Conservation (phyloP, 2,888 invertebrate species). For the Cinara cedri region DNA sequence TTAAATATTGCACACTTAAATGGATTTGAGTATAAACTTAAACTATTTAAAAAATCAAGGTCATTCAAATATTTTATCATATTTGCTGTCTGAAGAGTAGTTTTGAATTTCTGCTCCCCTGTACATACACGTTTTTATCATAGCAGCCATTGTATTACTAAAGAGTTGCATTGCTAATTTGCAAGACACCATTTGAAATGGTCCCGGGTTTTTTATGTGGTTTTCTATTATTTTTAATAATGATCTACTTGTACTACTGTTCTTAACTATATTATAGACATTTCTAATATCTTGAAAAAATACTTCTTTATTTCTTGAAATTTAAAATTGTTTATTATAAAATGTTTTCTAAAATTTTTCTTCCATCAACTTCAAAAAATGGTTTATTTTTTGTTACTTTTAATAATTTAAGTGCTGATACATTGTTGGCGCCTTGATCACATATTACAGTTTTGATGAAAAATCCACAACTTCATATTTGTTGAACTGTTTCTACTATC, state of each 20-base stretch:
- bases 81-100: conserved; percentile 58
- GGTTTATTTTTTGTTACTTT: conserved; percentile 59
- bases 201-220: conserved; percentile 58
- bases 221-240: conserved; percentile 46
- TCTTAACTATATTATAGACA: conserved; percentile 57
- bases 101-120: conserved; percentile 57
- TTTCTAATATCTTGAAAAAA: conserved; percentile 59
- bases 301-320: conserved; percentile 49
- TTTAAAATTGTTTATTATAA: conserved; percentile 56
- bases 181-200: conserved; percentile 60
- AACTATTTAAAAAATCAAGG: conserved; percentile 60
- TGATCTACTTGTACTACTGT: conserved; percentile 25
- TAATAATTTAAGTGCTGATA: conserved; percentile 5
- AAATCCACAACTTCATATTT: conserved; percentile 57
- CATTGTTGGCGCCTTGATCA: conserved; percentile 59
- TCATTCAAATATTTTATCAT: conserved; percentile 59
- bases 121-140: conserved; percentile 58
- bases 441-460: conserved; percentile 59
- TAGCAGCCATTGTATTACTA: conserved; percentile 59
- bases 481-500: background rate
- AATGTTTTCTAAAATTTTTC: conserved; percentile 59
- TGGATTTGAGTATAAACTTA: conserved; percentile 56
- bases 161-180: conserved; percentile 60
- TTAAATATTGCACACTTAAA: conserved; percentile 56
- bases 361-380: conserved; percentile 59